Conservation (phyloP, 2,888 invertebrate genomes). For the Nudaria mundana region DNA sequence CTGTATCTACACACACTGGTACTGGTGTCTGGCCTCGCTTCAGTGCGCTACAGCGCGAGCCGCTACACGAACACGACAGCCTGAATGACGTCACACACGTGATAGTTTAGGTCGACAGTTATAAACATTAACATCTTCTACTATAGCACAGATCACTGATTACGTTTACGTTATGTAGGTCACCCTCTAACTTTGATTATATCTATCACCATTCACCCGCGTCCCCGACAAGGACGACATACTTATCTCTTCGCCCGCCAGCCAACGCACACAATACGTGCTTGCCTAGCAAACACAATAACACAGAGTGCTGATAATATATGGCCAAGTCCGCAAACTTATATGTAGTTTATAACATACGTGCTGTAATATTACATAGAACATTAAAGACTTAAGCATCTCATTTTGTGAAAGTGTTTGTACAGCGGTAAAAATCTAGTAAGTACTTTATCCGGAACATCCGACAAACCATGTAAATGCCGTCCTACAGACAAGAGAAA, state of each 20-base stretch:
- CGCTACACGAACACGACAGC: no score
- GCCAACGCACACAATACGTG: slow-evolving; percentile 42
- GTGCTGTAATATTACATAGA: slow-evolving; percentile 15
- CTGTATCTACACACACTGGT: slow-evolving; percentile 26
- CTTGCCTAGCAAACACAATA: slow-evolving; percentile 53
- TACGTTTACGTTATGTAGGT: slow-evolving; percentile 40
- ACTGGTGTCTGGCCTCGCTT: slow-evolving; percentile 56
- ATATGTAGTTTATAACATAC: slow-evolving; percentile 19
- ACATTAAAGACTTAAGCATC: slow-evolving; percentile 6
- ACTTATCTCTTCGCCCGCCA: slow-evolving; percentile 46
- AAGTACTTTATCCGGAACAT: slow-evolving; percentile 32
- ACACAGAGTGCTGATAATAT: slow-evolving; percentile 27
- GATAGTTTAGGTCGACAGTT: slow-evolving; percentile 53
- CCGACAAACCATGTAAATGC: slow-evolving; percentile 50
- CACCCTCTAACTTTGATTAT: slow-evolving; percentile 43
- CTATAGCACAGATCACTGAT: slow-evolving; percentile 32
- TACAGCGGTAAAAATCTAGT: slow-evolving; percentile 7
- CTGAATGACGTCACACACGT: slow-evolving; percentile 46
- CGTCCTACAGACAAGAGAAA: slow-evolving; percentile 50
- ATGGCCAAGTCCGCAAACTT: slow-evolving; percentile 19
- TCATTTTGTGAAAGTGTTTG: slow-evolving; percentile 10
- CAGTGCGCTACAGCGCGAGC: slow-evolving; percentile 24
- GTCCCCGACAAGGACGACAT: slow-evolving; percentile 42
- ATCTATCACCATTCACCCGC: slow-evolving; percentile 37
- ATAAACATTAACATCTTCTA: slow-evolving; percentile 36